Evolutionary conservation across 2,888 invertebrate species (phyloP).

Genomic region (Melanostoma scalare): DNA sequence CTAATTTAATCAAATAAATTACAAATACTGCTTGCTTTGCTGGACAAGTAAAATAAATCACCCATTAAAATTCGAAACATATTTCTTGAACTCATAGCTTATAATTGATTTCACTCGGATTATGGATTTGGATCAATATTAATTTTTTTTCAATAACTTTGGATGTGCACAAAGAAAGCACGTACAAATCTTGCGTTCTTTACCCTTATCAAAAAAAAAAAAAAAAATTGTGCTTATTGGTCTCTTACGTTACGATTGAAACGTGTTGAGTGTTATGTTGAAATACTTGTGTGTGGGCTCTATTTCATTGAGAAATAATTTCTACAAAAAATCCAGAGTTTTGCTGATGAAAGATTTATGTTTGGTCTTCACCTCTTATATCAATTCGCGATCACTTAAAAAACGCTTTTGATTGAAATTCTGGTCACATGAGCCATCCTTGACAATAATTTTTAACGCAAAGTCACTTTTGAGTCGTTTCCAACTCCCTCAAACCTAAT

Average conservation of each 20-base stretch:
- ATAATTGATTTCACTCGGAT: neutral
- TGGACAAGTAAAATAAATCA: no score
- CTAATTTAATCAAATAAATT: no score
- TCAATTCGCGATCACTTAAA: conserved; percentile 30
- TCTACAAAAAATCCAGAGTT: neutral
- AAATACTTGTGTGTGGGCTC: conserved; percentile 5
- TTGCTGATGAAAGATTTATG: conserved; percentile 31
- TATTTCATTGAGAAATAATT: conserved; percentile 5
- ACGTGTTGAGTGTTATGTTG: conserved; percentile 3
- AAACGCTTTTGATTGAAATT: conserved; percentile 38
- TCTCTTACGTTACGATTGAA: conserved; percentile 1
- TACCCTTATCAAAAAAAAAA: conserved; percentile 12
- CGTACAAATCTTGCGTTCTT: conserved; percentile 1
- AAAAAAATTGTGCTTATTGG: conserved; percentile 5
- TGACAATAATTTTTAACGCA: conserved; percentile 58
- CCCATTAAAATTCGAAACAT: neutral
- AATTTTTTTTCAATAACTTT: conserved; percentile 5
- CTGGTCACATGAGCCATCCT: conserved; percentile 38
- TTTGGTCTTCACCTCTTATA: conserved; percentile 12
- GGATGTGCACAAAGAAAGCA: neutral
- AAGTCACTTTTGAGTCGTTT: conserved; percentile 63
- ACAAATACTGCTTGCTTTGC: no score
- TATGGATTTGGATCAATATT: neutral
- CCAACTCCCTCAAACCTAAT: conserved; percentile 56
- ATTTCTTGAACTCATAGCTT: neutral